phyloP scores from a whole-genome alignment of 2,113 vertebrate genomes.

The Capreolus pygargus region DNA sequence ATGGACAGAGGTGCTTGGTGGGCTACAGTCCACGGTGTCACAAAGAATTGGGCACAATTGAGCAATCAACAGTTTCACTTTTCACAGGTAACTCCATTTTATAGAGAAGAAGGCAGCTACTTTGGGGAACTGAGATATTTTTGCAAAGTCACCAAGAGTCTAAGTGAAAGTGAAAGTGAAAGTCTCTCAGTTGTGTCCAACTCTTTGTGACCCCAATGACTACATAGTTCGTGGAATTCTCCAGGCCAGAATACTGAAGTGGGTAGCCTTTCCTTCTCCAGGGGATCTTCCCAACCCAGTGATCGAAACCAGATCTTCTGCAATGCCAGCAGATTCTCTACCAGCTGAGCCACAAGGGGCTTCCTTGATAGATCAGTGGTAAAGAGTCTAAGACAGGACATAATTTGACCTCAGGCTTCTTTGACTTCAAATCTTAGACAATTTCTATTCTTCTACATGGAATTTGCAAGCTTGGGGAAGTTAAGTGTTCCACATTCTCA shows the following conservation, averaged over 20 bases:
- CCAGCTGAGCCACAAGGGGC: background rate
- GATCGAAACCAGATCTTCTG: background rate
- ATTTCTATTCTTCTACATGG: background rate
- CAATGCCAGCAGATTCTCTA: background rate
- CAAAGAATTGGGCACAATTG: background rate
- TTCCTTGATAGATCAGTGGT: background rate
- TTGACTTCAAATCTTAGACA: background rate
- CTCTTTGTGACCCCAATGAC: background rate
- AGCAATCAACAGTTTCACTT: background rate
- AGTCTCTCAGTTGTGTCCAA: fast-evolving
- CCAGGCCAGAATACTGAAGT: background rate
- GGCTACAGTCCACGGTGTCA: background rate
- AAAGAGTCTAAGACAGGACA: background rate
- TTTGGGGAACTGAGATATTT: background rate
- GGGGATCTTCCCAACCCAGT: background rate
- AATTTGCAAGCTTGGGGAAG: background rate
- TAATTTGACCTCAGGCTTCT: background rate
- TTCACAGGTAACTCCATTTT: background rate
- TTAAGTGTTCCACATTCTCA: background rate
- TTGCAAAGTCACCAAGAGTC: background rate
- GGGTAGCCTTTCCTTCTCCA: background rate
- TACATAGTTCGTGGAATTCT: background rate
- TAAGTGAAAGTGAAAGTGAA: background rate
- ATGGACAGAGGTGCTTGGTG: background rate
- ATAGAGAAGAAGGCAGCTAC: background rate